Percentiles rank a stretch among this genome's conserved stretches.
Evolutionary conservation across 2,797 vertebrate species (phyloP).

Genomic region (Cyprinodon diabolis): DNA sequence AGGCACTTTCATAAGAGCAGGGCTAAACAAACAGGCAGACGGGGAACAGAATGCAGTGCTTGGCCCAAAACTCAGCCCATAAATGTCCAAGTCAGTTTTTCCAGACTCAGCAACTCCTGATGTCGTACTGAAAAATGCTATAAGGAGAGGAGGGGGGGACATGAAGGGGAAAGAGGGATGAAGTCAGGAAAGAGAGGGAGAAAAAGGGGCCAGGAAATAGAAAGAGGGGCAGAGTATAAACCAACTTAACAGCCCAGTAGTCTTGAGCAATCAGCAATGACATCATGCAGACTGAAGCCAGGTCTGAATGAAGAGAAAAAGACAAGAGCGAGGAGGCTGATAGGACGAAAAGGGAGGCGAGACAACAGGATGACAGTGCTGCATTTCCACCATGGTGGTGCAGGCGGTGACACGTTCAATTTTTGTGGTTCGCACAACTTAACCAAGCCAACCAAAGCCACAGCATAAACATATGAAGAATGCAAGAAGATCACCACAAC

Average conservation of each 20-base stretch:
- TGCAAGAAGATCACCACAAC: conserved; percentile 29
- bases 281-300: conserved; percentile 55
- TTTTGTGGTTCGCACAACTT: conserved; percentile 46
- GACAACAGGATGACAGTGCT: conserved; percentile 65
- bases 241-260: conserved; percentile 52
- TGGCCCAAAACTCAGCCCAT: conserved; percentile 59
- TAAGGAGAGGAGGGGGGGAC: background rate
- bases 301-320: conserved; percentile 36
- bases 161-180: conserved; percentile 25
- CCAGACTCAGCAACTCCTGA: conserved; percentile 74
- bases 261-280: conserved; percentile 62
- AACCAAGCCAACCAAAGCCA: conserved; percentile 38
- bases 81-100: conserved; percentile 76
- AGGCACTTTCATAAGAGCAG: conserved; percentile 40
- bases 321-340: conserved; percentile 31
- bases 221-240: conserved; percentile 48
- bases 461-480: conserved; percentile 27
- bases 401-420: conserved; percentile 47
- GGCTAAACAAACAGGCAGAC: conserved; percentile 51
- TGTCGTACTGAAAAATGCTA: conserved; percentile 57
- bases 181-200: conserved; percentile 27
- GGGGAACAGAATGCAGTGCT: conserved; percentile 52
- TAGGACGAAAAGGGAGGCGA: conserved; percentile 20
- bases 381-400: conserved; percentile 56
- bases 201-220: conserved; percentile 17